Evolutionary conservation across 2,888 invertebrate genomes (phyloP), one percentile per base, ranked within the genome.

Genomic region (Apeira syringaria): DNA sequence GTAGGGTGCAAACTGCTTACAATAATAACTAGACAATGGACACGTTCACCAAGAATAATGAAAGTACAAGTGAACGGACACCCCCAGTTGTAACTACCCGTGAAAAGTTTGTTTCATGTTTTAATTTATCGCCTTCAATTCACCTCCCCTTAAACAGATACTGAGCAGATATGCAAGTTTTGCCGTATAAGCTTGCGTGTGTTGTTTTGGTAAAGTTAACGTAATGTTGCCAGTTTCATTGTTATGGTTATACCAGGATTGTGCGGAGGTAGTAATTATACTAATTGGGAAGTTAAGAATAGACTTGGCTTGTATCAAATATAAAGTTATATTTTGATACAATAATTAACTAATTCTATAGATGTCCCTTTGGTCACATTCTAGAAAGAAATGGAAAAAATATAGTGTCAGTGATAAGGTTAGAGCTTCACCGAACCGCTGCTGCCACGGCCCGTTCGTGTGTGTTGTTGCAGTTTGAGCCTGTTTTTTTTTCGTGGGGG

Each of bases 61-160:
- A 88, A 87, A 87, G 84, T 78, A 86, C 80, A 86, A 87, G 82
- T 82, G 79, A 85, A 81, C 72, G 86, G 88, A 86, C 86, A 84
- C 80, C 78, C 20, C 79, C 72, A 64, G 74, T 72, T 64, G 75
- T 76, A 82, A 84, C 81, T 84, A 81, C 82, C 73, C 68, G 58
- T 53, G 52, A 61, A 62, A 81, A 81, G 69, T 82, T 81, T 74
- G 71, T 74, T 68, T 15, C 66, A 69, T 68, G 63, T 66, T 64
- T 61, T 74, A 76, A 82, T 83, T 84, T 83, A 83, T 79, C 66
- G 73, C 52, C 56, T 40, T 38, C 30, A 45, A 44, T 49, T 39
- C 37, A 39, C 31, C 35, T 35, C 40, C 41, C 24, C 50, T 25
- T 42, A 39, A 48, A 38, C 10, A 48, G 51, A 56, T 50, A 42